Evolutionary conservation across 2,888 invertebrate genomes (phyloP).

Genomic region (Nemotelus pantherinus): DNA sequence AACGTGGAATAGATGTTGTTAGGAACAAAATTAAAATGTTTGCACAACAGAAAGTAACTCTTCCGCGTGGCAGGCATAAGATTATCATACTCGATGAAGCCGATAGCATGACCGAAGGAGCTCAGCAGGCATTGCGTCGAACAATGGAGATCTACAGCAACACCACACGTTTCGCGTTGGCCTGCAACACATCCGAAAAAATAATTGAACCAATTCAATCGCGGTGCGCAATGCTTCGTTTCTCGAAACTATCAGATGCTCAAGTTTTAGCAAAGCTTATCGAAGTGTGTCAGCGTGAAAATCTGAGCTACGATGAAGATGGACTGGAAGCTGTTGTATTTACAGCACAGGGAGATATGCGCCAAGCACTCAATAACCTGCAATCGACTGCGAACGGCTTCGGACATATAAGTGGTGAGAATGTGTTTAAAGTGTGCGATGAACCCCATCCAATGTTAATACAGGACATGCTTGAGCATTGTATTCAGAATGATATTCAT

Average conservation of each 20-base stretch:
- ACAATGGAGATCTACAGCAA: conserved; percentile 99
- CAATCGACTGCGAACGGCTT: conserved; percentile 95
- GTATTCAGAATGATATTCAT: conserved; percentile 82
- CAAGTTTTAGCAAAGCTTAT: conserved; percentile 86
- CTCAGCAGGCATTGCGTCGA: conserved; percentile 95
- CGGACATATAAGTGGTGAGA: conserved; percentile 87
- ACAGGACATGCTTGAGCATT: conserved; percentile 88
- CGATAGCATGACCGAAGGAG: conserved; percentile 99
- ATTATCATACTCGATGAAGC: conserved; percentile 98
- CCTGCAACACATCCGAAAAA: conserved; percentile 98
- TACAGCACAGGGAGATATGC: conserved; percentile 98
- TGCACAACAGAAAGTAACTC: conserved; percentile 94
- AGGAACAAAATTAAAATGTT: conserved; percentile 99
- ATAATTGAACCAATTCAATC: conserved; percentile 99
- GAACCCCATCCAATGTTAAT: conserved; percentile 97
- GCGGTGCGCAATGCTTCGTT: conserved; percentile 95
- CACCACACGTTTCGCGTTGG: conserved; percentile 96
- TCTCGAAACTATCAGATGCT: conserved; percentile 87
- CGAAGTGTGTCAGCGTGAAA: conserved; percentile 78
- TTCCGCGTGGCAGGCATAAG: conserved; percentile 92
- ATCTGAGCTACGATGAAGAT: conserved; percentile 84
- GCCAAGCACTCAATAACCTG: conserved; percentile 96
- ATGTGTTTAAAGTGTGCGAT: conserved; percentile 99
- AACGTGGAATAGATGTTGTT: conserved; percentile 98
- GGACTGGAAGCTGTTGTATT: conserved; percentile 96